Evolutionary conservation across 2,113 vertebrate species (phyloP).

Genomic region (Gambusia affinis): DNA sequence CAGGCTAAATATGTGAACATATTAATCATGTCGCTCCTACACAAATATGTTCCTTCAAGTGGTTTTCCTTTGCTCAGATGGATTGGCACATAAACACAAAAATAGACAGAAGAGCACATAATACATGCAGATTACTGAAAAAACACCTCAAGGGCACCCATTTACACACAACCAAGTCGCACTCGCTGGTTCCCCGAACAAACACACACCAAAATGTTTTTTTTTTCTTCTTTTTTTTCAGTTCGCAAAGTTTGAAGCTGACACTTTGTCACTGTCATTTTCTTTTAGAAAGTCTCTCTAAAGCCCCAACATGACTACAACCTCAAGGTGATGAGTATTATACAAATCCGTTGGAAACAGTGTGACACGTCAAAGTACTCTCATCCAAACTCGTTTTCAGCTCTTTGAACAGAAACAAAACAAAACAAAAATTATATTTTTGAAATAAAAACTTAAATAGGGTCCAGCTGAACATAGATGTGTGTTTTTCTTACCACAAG

Average conservation of each 20-base stretch:
- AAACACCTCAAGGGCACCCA: slow-evolving; percentile 33
- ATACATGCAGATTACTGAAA: slow-evolving; percentile 34
- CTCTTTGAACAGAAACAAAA: background rate
- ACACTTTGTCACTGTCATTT: slow-evolving; percentile 47
- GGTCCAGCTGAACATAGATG: background rate
- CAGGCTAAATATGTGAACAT: slow-evolving; percentile 34
- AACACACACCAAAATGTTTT: slow-evolving; percentile 10
- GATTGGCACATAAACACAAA: slow-evolving; percentile 14
- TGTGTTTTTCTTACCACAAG: background rate
- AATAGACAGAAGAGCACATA: slow-evolving; percentile 20
- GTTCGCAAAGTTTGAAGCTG: slow-evolving; percentile 31
- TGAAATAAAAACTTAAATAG: background rate
- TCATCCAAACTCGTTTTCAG: background rate
- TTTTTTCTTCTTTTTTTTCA: background rate
- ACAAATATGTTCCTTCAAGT: slow-evolving; percentile 25
- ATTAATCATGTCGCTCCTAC: slow-evolving; percentile 36
- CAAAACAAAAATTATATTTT: background rate
- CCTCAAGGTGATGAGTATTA: slow-evolving; percentile 12
- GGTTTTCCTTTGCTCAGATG: slow-evolving; percentile 24
- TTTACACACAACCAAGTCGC: background rate
- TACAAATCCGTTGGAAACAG: slow-evolving; percentile 11
- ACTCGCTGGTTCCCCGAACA: background rate
- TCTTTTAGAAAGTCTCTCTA: slow-evolving; percentile 29
- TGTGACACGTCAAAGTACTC: slow-evolving; percentile 11
- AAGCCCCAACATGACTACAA: slow-evolving; percentile 23